Evolutionary conservation across 2,113 vertebrate species (phyloP), one percentile per base, ranked within the genome.

Genomic region (Ascaphus truei): DNA sequence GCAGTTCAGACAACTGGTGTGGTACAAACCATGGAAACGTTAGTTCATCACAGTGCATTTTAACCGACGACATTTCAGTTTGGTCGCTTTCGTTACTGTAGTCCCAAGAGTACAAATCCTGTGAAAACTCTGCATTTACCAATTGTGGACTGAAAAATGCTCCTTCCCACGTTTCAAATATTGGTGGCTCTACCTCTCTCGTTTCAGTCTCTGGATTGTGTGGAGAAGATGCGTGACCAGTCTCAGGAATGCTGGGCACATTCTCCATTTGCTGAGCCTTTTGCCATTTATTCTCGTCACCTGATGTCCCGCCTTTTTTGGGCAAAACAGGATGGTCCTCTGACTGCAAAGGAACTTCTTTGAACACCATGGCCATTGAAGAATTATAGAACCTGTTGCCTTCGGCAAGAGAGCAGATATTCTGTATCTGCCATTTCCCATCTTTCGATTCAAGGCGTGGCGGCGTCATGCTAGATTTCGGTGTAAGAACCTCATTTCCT

Each of bases 391-490:
- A 85, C 1, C 2, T 61, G 75, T 89, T 77, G 22, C 89, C 86
- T 81, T 92, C 80, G 33, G 87, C 88, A 36, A 92, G 86, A 67
- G 87, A 87, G 78, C 90, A 92, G 7, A 92, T 84, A 27, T 55
- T 80, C 47, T 79, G 85, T 69, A 92, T 92, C 61, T 77, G 79
- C 31, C 90, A 76, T 8, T 65, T 58, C 13, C 73, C 62, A 12
- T 68, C 73, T 51, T 75, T n/a, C n/a, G n/a, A n/a, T n/a, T n/a
- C n/a, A n/a, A n/a, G n/a, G n/a, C n/a, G n/a, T n/a, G n/a, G n/a
- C n/a, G n/a, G n/a, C n/a, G n/a, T n/a, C n/a, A n/a, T n/a, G n/a
- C n/a, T n/a, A n/a, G n/a, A n/a, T n/a, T n/a, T n/a, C n/a, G n/a
- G n/a, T n/a, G n/a, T n/a, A n/a, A n/a, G n/a, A n/a, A n/a, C n/a